A percentile compares a stretch with the other conserved stretches of the same genome.
Evolutionary conservation across 2,888 invertebrate genomes (phyloP).

Genomic region (Eutolmus rufibarbis): DNA sequence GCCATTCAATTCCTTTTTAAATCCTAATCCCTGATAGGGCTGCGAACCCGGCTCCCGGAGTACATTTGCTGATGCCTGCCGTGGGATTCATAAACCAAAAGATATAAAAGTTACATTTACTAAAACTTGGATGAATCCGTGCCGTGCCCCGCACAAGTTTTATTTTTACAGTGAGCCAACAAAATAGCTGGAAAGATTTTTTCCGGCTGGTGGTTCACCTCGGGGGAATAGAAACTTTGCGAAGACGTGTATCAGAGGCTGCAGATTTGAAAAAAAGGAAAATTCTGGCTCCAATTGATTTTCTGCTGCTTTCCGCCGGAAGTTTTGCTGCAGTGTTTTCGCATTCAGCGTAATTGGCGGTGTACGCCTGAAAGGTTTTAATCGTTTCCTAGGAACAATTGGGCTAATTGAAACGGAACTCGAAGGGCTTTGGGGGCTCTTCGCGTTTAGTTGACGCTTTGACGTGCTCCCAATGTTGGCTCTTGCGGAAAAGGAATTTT

Average conservation of each 20-base stretch:
- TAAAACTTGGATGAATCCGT: constrained; percentile 39
- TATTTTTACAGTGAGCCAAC: constrained; percentile 23
- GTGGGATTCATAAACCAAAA: constrained; percentile 42
- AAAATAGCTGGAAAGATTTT: background rate
- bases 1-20: constrained; percentile 40
- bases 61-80: constrained; percentile 34
- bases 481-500: background rate
- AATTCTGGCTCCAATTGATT: background rate
- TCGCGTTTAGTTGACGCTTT: background rate
- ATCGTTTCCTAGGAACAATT: background rate
- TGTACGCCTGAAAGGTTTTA: background rate
- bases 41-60: background rate
- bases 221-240: constrained; percentile 14
- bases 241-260: background rate
- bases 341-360: background rate
- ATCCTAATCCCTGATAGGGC: constrained; percentile 23
- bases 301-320: background rate
- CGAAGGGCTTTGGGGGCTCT: background rate
- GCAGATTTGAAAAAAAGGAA: background rate
- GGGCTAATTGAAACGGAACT: background rate
- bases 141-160: background rate
- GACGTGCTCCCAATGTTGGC: background rate
- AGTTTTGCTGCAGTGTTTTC: background rate
- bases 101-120: constrained; percentile 41
- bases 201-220: constrained; percentile 16